A percentile compares a stretch with the other conserved stretches of the same genome.
phyloP scores from a whole-genome alignment of 2,888 invertebrate species.

The Trichogramma evanescens region DNA sequence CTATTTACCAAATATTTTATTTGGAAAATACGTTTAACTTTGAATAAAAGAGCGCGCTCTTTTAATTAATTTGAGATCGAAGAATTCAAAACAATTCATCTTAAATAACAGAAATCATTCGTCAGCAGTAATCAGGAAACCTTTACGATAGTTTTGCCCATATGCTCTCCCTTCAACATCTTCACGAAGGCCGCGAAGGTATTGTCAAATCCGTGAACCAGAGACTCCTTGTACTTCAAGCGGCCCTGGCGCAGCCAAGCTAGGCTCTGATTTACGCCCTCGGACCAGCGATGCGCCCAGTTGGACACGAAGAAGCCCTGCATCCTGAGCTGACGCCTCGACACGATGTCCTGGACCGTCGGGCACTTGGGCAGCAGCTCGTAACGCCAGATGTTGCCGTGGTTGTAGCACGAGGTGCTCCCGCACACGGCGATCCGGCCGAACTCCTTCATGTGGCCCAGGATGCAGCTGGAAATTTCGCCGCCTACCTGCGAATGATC shows the following conservation, averaged over 20 bases:
- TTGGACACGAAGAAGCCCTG: slow-evolving; percentile 56
- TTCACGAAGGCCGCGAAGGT: slow-evolving; percentile 64
- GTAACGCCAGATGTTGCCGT: slow-evolving; percentile 41
- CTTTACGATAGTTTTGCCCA: slow-evolving; percentile 66
- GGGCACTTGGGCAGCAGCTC: slow-evolving; percentile 44
- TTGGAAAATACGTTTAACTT: too few species aligned
- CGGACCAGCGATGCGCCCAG: slow-evolving; percentile 56
- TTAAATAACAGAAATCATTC: too few species aligned
- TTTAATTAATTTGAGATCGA: too few species aligned
- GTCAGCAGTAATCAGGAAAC: slow-evolving; percentile 33
- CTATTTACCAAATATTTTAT: too few species aligned
- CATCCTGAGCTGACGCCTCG: slow-evolving; percentile 56
- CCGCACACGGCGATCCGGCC: slow-evolving; percentile 63
- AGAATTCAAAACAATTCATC: too few species aligned
- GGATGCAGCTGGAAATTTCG: slow-evolving; percentile 54
- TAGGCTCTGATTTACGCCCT: slow-evolving; percentile 58
- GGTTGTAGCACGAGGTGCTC: slow-evolving; percentile 60
- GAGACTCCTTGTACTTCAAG: slow-evolving; percentile 61
- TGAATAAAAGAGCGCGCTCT: too few species aligned
- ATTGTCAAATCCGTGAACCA: slow-evolving; percentile 66
- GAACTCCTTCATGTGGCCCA: slow-evolving; percentile 56
- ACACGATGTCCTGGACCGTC: slow-evolving; percentile 52
- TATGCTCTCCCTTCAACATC: slow-evolving; percentile 60
- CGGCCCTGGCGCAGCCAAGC: slow-evolving; percentile 63
- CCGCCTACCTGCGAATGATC: slow-evolving; percentile 58